Percentiles rank a stretch among this genome's conserved stretches.
Conservation (phyloP, 2,113 vertebrate genomes). For the Hipposideros armiger region DNA sequence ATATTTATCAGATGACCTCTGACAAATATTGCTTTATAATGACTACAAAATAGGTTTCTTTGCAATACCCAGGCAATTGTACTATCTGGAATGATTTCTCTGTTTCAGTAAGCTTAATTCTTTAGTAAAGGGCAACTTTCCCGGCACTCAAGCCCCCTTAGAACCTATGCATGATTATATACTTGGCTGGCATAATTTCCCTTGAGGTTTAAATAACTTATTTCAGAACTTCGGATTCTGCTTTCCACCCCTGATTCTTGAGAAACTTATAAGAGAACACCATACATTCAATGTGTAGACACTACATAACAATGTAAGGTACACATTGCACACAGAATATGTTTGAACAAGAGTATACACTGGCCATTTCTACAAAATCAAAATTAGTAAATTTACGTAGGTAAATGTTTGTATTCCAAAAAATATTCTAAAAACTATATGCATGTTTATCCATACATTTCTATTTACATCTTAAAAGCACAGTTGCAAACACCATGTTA, state of each 20-base stretch:
- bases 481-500: neutral
- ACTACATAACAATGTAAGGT: neutral
- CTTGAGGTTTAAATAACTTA: constrained; percentile 68
- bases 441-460: neutral
- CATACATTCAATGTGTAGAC: neutral
- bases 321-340: neutral
- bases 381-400: constrained; percentile 16
- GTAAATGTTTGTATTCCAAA: neutral
- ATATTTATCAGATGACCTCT: constrained; percentile 16
- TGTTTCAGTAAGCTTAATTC: constrained; percentile 40
- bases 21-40: constrained; percentile 37
- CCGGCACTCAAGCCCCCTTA: neutral
- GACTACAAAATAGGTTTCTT: constrained; percentile 55
- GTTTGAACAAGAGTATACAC: neutral
- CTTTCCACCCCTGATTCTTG: neutral
- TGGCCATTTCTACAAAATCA: neutral
- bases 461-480: neutral
- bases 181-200: constrained; percentile 42
- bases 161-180: neutral
- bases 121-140: constrained; percentile 49
- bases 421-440: neutral
- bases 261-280: neutral
- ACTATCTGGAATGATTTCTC: constrained; percentile 37
- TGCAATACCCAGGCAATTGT: neutral
- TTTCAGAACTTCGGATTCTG: constrained; percentile 52